Base-by-base conservation (phyloP, 2,113 vertebrate species). In the Motacilla alba region DNA sequence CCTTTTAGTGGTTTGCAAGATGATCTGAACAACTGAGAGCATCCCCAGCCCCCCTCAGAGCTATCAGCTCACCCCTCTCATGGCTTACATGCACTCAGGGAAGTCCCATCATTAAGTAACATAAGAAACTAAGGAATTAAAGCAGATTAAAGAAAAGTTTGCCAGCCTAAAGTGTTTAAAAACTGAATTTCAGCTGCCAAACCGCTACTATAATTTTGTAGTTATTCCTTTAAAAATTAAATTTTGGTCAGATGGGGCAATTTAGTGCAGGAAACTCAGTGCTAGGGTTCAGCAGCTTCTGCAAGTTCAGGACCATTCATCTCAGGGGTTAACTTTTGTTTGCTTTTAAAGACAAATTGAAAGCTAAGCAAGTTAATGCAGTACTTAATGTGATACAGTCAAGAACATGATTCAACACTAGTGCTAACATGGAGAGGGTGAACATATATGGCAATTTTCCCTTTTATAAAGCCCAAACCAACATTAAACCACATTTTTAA, bases 41-140 rank as follows among this genome's bases (percentile, higher is more conserved):
- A 56, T 16, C 37, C 68, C n/a, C 26, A 83, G 72, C 11, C 30
- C 18, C 39, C 3, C 37, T 56, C 35, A 85, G 53, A 72, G 21
- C 23, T 20, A 16, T 28, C 10, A 67, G 53, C 28, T 85, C 49
- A 47, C 13, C 30, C 30, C 2, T 27, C 30, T 3, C 0, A 0
- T 23, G 31, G n/a, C 31, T 67, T 15, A 19, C 15, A 5, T 3
- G 31, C 33, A 33, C 22, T 44, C 77, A 56, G 13, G 35, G 52
- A 64, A 74, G 7, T 28, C 60, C 14, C 37, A 86, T 12, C 27
- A 59, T 33, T 8, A 58, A 74, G 24, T 13, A 46, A 63, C 7
- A 27, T 14, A 53, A 19, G 18, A 63, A 90, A 76, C 10, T 4
- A 60, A 44, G 5, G 35, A 33, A 73, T 63, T 92, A 15, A 18